phyloP scores from a whole-genome alignment of 2,888 invertebrate genomes.

The Acheta domesticus region DNA sequence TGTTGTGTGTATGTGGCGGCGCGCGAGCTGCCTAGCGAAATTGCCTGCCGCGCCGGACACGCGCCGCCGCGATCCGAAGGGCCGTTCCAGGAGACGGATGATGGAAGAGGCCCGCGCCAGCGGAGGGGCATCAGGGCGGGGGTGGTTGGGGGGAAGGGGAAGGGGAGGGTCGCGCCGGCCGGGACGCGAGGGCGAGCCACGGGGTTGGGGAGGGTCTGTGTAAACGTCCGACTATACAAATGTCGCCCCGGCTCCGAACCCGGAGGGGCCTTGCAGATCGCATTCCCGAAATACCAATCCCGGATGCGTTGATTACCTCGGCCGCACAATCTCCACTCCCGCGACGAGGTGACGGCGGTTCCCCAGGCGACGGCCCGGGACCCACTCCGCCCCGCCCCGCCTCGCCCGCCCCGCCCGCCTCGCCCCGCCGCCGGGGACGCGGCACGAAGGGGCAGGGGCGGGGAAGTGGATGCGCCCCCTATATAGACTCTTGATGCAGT shows the following conservation, averaged over 20 bases:
- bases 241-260: not conserved
- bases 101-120: not conserved
- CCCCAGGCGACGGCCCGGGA: too few relatives aligned
- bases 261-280: not conserved
- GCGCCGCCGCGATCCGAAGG: not conserved
- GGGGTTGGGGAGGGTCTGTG: not conserved
- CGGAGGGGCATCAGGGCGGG: not conserved
- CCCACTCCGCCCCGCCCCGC: too few relatives aligned
- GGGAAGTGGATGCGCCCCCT: not conserved
- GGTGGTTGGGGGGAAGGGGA: not conserved
- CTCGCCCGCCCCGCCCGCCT: too few relatives aligned
- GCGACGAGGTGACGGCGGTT: not conserved
- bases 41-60: not conserved
- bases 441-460: too few relatives aligned
- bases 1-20: not conserved
- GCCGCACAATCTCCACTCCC: not conserved
- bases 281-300: conserved; percentile 9
- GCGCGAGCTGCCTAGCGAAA: not conserved
- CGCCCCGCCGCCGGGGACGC: too few relatives aligned
- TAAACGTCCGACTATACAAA: conserved; percentile 18
- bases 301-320: not conserved
- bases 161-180: not conserved
- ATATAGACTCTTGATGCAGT: not conserved
- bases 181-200: not conserved
- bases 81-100: conserved; percentile 1